Evolutionary conservation across 2,797 vertebrate species (phyloP).

Genomic region (Rhadinocentrus ornatus): DNA sequence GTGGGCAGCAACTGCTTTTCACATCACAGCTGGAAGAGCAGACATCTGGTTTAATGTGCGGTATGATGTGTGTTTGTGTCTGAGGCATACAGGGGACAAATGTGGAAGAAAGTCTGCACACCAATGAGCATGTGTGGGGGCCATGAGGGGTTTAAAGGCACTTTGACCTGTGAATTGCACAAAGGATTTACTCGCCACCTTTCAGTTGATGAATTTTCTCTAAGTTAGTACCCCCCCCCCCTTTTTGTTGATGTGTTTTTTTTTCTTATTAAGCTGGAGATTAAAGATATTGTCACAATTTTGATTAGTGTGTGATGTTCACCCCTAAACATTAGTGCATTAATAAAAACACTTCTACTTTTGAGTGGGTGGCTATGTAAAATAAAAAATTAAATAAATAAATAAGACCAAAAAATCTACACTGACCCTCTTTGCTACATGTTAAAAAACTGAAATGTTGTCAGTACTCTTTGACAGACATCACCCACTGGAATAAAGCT

Average conservation of each 20-base stretch:
- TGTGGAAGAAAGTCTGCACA: conserved; percentile 15
- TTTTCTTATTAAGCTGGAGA: too few relatives aligned
- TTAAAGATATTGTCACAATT: too few relatives aligned
- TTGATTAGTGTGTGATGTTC: not conserved
- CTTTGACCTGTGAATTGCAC: too few relatives aligned
- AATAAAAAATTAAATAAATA: not conserved
- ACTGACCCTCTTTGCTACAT: not conserved
- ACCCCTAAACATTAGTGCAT: not conserved
- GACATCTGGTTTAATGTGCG: conserved; percentile 58
- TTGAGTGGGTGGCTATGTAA: not conserved
- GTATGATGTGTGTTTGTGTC: conserved; percentile 3
- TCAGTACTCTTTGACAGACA: not conserved
- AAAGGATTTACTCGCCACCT: too few relatives aligned
- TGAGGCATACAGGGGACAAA: conserved; percentile 1
- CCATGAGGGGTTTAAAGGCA: too few relatives aligned
- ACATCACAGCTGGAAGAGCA: conserved; percentile 71
- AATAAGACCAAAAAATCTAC: not conserved
- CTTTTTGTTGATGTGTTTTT: too few relatives aligned
- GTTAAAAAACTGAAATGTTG: not conserved
- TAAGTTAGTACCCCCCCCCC: too few relatives aligned
- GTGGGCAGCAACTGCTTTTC: conserved; percentile 61
- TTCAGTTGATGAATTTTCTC: too few relatives aligned
- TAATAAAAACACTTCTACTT: not conserved
- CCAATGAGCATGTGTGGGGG: too few relatives aligned
- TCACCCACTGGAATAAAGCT: not conserved